Evolutionary conservation across 2,797 vertebrate species (phyloP), one percentile per base, ranked within the genome.

Genomic region (Fundulus diaphanus): DNA sequence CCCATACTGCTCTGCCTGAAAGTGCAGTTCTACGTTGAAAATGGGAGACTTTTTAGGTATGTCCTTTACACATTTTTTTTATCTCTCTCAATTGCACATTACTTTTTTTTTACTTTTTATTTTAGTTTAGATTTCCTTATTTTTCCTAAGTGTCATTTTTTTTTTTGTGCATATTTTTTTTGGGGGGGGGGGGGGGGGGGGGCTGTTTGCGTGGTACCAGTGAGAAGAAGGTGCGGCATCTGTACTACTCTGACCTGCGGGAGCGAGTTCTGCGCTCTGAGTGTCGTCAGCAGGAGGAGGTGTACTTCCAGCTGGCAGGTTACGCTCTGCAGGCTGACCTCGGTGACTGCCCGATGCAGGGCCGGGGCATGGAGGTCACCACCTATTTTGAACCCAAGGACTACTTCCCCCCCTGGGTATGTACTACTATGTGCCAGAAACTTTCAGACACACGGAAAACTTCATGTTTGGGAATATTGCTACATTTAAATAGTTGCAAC

Each of bases 391-490:
- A 97, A 91, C 96, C 96, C 22, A 96, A 97, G 79, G 92, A 96
- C 69, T 98, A 97, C 89, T 98, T 99, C 76, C 97, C 97, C 0
- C 96, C 95, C 1, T 98, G 97, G 97, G 97, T 99, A 93, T 90
- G 96, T 88, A 63, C 57, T 40, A 27, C 12, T 1, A 0, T 33
- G 8, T 65, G 40, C 40, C 12, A 72, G 20, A 29, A 72, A 46
- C 42, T 24, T 51, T 54, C 24, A 27, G 15, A 76, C 15, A 42
- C 2, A n/a, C 13, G 15, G 11, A 31, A 12, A 1, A 7, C 20
- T 20, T 35, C 16, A 3, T 33, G 2, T 40, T 37, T n/a, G 6
- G 3, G 22, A 24, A 24, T 22, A 37, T 31, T 57, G 5, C 11
- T 33, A 57, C 27, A 7, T 31, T 33, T 65, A 15, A 40, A 40